Percentiles rank a stretch among this genome's conserved stretches.
Conservation (phyloP, 1,140 invertebrate species). For the Sipha flava region DNA sequence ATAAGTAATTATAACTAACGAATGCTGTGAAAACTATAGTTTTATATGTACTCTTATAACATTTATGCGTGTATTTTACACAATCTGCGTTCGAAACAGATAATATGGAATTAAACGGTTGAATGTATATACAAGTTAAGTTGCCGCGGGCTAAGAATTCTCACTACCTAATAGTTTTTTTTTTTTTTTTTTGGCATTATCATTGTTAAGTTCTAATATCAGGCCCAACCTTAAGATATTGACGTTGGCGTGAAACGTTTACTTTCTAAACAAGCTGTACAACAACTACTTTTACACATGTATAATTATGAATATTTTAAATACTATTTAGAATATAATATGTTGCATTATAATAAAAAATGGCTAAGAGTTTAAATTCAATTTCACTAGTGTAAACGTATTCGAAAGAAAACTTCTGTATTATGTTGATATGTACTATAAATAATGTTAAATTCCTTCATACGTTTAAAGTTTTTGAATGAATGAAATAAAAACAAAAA, state of each 20-base stretch:
- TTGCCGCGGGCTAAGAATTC: neutral
- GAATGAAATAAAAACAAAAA: too few relatives aligned
- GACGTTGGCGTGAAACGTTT: conserved; percentile 23
- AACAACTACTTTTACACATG: conserved; percentile 26
- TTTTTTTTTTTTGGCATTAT: conserved; percentile 12
- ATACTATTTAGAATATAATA: neutral
- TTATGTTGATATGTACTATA: too few relatives aligned
- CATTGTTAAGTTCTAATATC: conserved; percentile 19
- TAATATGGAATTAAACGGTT: neutral
- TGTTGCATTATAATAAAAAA: neutral
- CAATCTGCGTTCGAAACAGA: neutral
- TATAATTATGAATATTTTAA: conserved; percentile 18
- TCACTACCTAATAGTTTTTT: neutral
- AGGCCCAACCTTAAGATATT: conserved; percentile 1
- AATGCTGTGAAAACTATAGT: too few relatives aligned
- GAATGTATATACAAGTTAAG: neutral
- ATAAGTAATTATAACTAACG: too few relatives aligned
- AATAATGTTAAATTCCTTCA: too few relatives aligned
- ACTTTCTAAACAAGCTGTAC: conserved; percentile 23
- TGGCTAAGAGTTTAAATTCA: neutral
- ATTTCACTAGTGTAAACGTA: neutral
- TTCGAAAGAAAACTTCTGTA: too few relatives aligned
- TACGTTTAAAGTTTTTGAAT: too few relatives aligned
- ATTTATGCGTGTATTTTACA: too few relatives aligned
- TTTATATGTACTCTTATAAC: too few relatives aligned